Evolutionary conservation across 1,140 invertebrate genomes (phyloP).

Genomic region (Sarcophaga peregrina): DNA sequence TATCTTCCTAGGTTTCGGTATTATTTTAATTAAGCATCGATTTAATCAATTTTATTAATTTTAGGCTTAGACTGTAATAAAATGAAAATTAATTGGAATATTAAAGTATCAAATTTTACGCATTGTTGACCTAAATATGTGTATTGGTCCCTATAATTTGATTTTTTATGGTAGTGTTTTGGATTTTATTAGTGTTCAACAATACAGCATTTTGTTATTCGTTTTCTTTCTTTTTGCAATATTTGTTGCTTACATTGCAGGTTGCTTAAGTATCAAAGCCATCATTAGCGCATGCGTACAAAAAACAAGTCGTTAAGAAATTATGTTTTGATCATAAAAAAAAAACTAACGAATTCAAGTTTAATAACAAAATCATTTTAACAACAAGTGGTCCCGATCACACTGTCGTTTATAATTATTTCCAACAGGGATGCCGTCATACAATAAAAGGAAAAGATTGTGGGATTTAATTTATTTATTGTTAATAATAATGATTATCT

Average conservation of each 20-base stretch:
- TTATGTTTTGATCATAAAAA: background rate
- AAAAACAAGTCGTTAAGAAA: background rate
- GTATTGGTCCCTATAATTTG: background rate
- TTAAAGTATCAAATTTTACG: background rate
- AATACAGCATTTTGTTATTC: background rate
- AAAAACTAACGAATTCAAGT: background rate
- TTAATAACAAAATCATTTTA: background rate
- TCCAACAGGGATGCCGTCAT: background rate
- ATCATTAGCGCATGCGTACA: background rate
- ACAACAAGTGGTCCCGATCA: background rate
- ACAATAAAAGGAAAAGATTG: too few relatives aligned
- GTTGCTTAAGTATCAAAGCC: background rate
- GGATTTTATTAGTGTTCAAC: background rate
- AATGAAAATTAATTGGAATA: too few relatives aligned
- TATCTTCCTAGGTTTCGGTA: background rate
- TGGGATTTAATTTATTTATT: too few relatives aligned
- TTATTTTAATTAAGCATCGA: background rate
- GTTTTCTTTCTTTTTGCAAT: constrained; percentile 5
- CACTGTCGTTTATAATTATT: background rate
- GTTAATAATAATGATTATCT: too few relatives aligned
- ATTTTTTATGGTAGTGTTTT: too few relatives aligned
- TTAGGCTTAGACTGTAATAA: too few relatives aligned
- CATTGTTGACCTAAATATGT: background rate
- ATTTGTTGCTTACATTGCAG: background rate
- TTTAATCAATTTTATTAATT: background rate